phyloP scores from a whole-genome alignment of 2,113 vertebrate genomes.

The Prionailurus bengalensis region DNA sequence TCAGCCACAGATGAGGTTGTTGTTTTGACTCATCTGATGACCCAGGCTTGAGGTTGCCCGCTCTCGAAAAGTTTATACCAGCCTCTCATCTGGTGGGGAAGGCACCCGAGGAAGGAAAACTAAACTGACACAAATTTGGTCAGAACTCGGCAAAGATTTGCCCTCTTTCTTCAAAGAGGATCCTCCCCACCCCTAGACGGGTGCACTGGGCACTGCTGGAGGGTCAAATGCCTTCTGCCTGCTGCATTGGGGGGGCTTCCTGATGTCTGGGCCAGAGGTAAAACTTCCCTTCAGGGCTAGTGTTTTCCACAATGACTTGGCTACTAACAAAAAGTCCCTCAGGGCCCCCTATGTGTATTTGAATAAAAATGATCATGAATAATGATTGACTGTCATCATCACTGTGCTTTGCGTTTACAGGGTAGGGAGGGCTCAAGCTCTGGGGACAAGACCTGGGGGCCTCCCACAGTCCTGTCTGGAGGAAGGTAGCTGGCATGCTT shows the following conservation, averaged over 20 bases:
- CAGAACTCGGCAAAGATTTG: neutral
- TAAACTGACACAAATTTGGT: neutral
- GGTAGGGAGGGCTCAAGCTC: neutral
- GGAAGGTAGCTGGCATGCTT: neutral
- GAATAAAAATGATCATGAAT: slow-evolving; percentile 35
- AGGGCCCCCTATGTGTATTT: neutral
- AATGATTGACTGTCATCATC: neutral
- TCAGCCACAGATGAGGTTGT: neutral
- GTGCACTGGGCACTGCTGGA: neutral
- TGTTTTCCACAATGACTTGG: neutral
- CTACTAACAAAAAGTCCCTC: neutral
- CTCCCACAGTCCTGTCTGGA: neutral
- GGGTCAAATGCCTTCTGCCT: neutral
- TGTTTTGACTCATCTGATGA: neutral
- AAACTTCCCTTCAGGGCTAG: slow-evolving; percentile 5
- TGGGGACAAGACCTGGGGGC: neutral
- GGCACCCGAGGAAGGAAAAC: neutral
- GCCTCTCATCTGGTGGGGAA: neutral
- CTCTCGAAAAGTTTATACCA: neutral
- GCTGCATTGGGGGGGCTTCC: neutral
- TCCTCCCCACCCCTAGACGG: fast-evolving
- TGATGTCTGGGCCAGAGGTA: neutral
- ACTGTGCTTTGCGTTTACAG: neutral
- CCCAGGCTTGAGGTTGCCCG: neutral
- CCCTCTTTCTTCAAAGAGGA: neutral